phyloP scores from a whole-genome alignment of 1,140 invertebrate genomes.

The Leguminivora glycinivorella region DNA sequence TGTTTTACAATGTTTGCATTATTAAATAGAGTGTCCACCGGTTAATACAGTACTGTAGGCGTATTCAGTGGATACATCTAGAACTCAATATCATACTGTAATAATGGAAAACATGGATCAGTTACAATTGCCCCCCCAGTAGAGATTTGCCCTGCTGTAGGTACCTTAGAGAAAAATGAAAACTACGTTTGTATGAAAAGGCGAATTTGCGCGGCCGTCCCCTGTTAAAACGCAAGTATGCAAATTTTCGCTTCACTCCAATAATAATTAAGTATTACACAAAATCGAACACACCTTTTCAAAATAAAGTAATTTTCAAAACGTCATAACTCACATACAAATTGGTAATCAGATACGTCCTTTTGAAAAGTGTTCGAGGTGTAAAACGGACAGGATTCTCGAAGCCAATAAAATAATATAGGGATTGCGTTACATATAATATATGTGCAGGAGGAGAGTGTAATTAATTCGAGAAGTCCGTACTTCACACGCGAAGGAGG shows the following conservation, averaged over 20 bases:
- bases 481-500: constrained; percentile 56
- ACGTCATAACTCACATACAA: not conserved
- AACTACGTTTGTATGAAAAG: too few species aligned
- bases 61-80: too few species aligned
- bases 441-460: constrained; percentile 19
- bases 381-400: not conserved
- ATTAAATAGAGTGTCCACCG: too few species aligned
- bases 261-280: not conserved
- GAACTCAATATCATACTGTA: too few species aligned
- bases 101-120: too few species aligned
- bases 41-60: too few species aligned
- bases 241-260: not conserved
- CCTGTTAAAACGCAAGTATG: too few species aligned
- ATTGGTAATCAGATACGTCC: not conserved
- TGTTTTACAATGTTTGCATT: too few species aligned
- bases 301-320: not conserved
- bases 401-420: constrained; percentile 16
- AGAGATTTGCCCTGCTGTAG: too few species aligned
- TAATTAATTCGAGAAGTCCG: constrained; percentile 71
- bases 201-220: too few species aligned
- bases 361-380: not conserved
- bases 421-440: not conserved
- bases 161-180: too few species aligned
- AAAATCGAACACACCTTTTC: not conserved
- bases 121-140: too few species aligned